phyloP scores from a whole-genome alignment of 1,140 invertebrate genomes.

The Hirudo medicinalis region DNA sequence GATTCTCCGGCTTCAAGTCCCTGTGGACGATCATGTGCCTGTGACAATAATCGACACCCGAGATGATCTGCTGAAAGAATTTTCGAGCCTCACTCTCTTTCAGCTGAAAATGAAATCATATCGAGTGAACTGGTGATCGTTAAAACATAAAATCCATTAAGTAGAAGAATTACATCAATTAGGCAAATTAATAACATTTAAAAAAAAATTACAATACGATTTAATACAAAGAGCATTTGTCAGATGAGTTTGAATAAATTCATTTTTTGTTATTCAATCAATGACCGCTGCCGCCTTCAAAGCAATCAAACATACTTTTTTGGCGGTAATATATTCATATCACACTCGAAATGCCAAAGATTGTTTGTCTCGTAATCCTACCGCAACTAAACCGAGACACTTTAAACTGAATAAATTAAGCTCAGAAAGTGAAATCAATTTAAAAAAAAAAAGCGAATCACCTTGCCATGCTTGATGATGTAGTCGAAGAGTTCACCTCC shows the following conservation, averaged over 20 bases:
- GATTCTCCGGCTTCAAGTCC: conserved; percentile 69
- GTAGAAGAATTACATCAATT: not conserved
- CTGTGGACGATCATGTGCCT: conserved; percentile 88
- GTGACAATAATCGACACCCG: conserved; percentile 97
- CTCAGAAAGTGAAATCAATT: not conserved
- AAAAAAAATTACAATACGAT: not conserved
- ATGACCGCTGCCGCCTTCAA: no score
- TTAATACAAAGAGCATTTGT: no score
- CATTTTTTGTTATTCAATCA: no score
- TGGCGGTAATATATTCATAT: no score
- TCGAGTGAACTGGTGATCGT: not conserved
- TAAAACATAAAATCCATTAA: not conserved
- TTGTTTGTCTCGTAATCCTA: not conserved
- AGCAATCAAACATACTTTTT: no score
- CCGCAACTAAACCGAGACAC: not conserved
- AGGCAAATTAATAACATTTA: not conserved
- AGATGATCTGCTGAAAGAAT: conserved; percentile 96
- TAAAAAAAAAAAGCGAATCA: conserved; percentile 26
- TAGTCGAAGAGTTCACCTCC: conserved; percentile 99
- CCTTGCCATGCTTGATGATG: conserved; percentile 94
- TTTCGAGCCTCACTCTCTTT: conserved; percentile 39
- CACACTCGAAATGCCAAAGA: not conserved
- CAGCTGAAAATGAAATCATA: conserved; percentile 40
- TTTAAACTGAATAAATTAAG: not conserved
- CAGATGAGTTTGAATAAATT: no score